A percentile compares a stretch with the other conserved stretches of the same genome.
Evolutionary conservation across 2,888 invertebrate species (phyloP).

Genomic region (Agonopterix subpropinquella): DNA sequence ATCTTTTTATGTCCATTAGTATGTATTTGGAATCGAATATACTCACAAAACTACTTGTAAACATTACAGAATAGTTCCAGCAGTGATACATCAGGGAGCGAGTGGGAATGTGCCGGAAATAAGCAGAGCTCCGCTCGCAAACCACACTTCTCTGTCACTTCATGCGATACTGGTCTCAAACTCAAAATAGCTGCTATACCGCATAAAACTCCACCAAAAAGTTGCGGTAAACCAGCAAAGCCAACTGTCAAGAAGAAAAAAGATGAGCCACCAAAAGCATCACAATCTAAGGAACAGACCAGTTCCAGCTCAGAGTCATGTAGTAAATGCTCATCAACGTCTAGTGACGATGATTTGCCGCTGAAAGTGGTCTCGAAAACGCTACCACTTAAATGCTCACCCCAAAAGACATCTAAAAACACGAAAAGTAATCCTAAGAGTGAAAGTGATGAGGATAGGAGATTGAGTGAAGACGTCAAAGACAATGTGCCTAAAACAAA

Average conservation of each 20-base stretch:
- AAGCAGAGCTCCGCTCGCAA: constrained; percentile 50
- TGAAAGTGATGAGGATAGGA: constrained; percentile 52
- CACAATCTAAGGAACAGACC: constrained; percentile 14
- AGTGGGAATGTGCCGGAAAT: constrained; percentile 57
- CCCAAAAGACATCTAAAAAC: constrained; percentile 37
- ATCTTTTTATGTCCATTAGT: no score
- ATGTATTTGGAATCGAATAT: background rate
- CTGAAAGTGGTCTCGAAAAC: constrained; percentile 58
- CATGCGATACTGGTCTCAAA: constrained; percentile 76
- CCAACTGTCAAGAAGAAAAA: constrained; percentile 33
- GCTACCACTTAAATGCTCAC: constrained; percentile 45
- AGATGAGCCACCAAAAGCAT: constrained; percentile 2
- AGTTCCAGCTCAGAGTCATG: constrained; percentile 70
- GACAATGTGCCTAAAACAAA: constrained; percentile 34
- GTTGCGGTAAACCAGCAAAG: constrained; percentile 35
- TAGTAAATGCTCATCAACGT: constrained; percentile 64
- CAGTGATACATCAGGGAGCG: constrained; percentile 59
- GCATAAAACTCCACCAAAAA: constrained; percentile 49
- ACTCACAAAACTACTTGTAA: background rate
- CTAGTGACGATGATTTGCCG: constrained; percentile 65
- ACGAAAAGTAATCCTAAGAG: constrained; percentile 34
- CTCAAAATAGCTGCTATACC: constrained; percentile 78
- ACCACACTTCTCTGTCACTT: constrained; percentile 78
- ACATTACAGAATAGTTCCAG: constrained; percentile 58
- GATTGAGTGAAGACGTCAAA: constrained; percentile 36